Percentiles rank a stretch among this genome's conserved stretches.
Conservation (phyloP, 2,888 invertebrate genomes). For the Galeopsomyia nigrocyanea region DNA sequence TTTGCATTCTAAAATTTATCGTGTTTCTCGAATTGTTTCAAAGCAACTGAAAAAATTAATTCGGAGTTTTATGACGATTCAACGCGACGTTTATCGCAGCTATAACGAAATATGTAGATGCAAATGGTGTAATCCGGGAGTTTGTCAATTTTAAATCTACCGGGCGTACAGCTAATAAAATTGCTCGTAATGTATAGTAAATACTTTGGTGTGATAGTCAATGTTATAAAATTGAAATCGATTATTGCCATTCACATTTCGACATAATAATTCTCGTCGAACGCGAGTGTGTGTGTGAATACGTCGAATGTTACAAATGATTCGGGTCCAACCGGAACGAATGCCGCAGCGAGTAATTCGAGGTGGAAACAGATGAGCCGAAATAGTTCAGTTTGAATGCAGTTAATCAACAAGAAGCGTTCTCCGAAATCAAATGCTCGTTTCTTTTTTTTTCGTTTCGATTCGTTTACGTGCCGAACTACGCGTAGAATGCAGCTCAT, state of each 20-base stretch:
- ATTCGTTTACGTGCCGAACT: too few species aligned
- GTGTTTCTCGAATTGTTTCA: too few species aligned
- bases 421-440: too few species aligned
- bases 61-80: too few species aligned
- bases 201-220: background rate
- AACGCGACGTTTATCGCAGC: too few species aligned
- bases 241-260: background rate
- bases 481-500: background rate
- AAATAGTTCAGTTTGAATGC: background rate
- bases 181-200: background rate
- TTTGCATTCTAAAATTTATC: too few species aligned
- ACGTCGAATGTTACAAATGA: too few species aligned
- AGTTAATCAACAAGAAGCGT: background rate
- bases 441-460: too few species aligned
- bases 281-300: background rate
- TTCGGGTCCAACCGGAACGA: background rate
- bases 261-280: background rate
- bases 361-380: background rate
- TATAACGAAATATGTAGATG: too few species aligned
- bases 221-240: slow-evolving; percentile 8
- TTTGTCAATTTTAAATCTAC: background rate
- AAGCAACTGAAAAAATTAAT: too few species aligned
- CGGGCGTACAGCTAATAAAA: background rate
- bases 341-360: background rate
- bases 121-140: too few species aligned